phyloP scores from a whole-genome alignment of 35 echinoderm and acorn worm genomes.

The Ophioderma brevispina region DNA sequence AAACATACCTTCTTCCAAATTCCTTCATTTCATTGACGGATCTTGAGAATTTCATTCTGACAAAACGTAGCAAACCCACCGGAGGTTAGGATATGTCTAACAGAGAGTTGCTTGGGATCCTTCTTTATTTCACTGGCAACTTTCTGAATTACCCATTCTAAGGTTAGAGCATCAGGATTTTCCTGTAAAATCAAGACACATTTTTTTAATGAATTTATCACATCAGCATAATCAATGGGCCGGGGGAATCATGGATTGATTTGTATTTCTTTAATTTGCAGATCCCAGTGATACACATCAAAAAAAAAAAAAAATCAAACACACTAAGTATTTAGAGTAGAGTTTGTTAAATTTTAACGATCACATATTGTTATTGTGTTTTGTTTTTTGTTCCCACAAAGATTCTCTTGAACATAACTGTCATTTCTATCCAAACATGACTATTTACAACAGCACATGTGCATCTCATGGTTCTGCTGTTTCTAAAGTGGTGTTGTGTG shows the following conservation, averaged over 20 bases:
- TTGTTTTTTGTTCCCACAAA: too few species aligned
- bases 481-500: too few species aligned
- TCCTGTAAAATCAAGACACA: too few species aligned
- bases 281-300: neutral
- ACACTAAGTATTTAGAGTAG: too few species aligned
- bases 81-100: conserved; percentile 92
- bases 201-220: too few species aligned
- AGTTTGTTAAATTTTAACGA: too few species aligned
- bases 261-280: neutral
- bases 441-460: too few species aligned
- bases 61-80: conserved; percentile 88
- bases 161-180: conserved; percentile 58
- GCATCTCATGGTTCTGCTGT: too few species aligned
- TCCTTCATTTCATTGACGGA: conserved; percentile 81
- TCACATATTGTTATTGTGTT: too few species aligned
- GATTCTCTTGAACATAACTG: too few species aligned
- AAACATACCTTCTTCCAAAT: conserved; percentile 82
- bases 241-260: neutral
- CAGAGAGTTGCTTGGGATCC: conserved; percentile 80
- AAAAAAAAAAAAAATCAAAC: neutral
- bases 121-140: conserved; percentile 63
- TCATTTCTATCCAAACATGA: too few species aligned
- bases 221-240: too few species aligned
- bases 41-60: conserved; percentile 72
- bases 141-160: conserved; percentile 92